Conservation (phyloP, 2,888 invertebrate species). For the Masnerella sp. region DNA sequence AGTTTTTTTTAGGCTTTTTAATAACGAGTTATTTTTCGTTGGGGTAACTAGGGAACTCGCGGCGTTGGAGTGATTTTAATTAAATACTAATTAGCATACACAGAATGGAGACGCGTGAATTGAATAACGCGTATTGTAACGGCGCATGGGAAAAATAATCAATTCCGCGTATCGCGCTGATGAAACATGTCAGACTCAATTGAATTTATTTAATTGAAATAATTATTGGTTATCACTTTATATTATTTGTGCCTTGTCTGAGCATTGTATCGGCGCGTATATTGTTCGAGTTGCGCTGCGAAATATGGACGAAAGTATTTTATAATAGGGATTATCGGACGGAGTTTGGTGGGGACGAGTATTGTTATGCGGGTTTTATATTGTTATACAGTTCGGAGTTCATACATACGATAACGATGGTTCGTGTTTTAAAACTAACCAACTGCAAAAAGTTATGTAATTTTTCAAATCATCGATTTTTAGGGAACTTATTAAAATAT, state of each 20-base stretch:
- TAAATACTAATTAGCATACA: constrained; percentile 14
- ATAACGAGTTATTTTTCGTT: not conserved
- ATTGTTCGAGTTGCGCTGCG: not conserved
- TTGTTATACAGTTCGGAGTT: not conserved
- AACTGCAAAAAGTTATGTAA: too few species aligned
- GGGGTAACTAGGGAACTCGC: not conserved
- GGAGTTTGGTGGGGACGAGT: not conserved
- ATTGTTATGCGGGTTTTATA: not conserved
- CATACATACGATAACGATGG: too few species aligned
- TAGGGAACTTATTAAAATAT: too few species aligned
- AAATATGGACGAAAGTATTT: not conserved
- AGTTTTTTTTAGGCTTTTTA: constrained; percentile 1
- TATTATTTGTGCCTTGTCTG: constrained; percentile 7
- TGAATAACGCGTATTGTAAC: not conserved
- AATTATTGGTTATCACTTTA: constrained; percentile 5
- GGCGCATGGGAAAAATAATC: constrained; percentile 18
- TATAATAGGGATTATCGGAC: not conserved
- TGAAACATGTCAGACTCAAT: constrained; percentile 10
- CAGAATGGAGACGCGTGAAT: not conserved
- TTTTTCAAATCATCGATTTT: too few species aligned
- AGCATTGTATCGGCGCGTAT: too few species aligned
- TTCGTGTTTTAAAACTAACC: too few species aligned
- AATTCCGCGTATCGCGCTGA: constrained; percentile 11
- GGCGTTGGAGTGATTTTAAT: constrained; percentile 1
- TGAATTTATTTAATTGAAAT: constrained; percentile 16